Base-by-base conservation (phyloP, 2,797 vertebrate genomes). In the Discoglossus pictus region DNA sequence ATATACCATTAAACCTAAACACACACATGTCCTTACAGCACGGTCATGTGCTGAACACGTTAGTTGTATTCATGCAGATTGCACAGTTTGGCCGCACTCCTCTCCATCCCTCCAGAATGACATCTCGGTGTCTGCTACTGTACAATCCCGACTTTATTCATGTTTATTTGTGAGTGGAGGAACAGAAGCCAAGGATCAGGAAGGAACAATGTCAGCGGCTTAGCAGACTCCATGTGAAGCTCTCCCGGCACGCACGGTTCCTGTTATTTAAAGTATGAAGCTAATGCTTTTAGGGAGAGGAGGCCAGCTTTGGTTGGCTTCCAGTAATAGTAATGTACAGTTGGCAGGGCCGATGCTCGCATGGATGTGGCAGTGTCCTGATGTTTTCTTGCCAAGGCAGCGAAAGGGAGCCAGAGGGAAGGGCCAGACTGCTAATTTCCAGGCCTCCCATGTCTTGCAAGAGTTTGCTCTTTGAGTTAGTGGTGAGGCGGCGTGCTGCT, bases 321-420 rank as follows among this genome's bases (percentile, higher is more conserved):
- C 78, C 79, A 80, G 61, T 13, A 36, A 68, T 59, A 76, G 74
- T 75, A 75, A 78, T 78, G 78, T 81, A 82, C 80, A 82, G 80
- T 83, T 82, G 82, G 82, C 82, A 81, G 78, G 66, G 74, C 71
- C 68, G 46, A 44, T 36, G 2, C 68, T 74, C 75, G 78, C 42
- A 76, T 71, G 75, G 78, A 76, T 66, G 75, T 72, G 74, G 77
- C 80, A 76, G 55, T 68, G 75, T 72, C 67, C 76, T 73, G 74
- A 62, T 31, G 61, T 76, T 75, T 66, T 15, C 61, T 74, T 83
- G 82, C 82, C 82, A 83, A 80, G 76, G 54, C 66, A 63, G 74
- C 76, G 63, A 73, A 75, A 75, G 1, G 53, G 68, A 38, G 77
- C 1, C 1, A 2, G 60, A 68, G 75, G 70, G 74, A 71, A 69